Percentiles rank a stretch among this genome's conserved stretches.
These are phyloP conservation scores for Malaclemys terrapin DNA, from an alignment of 2,113 vertebrate genomes.

Conservation along the genomic window DNA sequence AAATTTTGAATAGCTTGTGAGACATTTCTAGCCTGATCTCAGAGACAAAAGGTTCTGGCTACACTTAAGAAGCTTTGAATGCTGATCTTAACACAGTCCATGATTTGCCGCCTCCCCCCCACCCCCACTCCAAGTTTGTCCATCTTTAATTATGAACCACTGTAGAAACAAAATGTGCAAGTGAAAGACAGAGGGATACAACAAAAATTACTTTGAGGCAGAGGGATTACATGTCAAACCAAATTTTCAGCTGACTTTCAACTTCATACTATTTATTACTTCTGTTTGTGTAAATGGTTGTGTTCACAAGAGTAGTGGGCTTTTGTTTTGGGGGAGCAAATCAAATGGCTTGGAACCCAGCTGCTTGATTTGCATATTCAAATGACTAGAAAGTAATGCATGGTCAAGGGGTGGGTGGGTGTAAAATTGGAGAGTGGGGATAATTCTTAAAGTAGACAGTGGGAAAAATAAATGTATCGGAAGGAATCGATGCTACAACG, in stretches of 20 bases:
- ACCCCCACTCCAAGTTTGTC: conserved; percentile 24
- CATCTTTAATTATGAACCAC: conserved; percentile 71
- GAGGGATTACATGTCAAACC: conserved; percentile 58
- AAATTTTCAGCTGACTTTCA: conserved; percentile 67
- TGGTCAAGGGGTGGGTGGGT: accelerated
- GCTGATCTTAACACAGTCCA: conserved; percentile 6
- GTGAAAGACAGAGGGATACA: conserved; percentile 48
- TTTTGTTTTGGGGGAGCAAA: background rate
- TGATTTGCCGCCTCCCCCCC: background rate
- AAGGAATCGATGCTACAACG: conserved; percentile 35
- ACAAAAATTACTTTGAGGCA: conserved; percentile 56
- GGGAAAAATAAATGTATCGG: background rate
- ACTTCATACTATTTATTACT: background rate
- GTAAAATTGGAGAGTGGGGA: background rate
- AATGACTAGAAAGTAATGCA: background rate
- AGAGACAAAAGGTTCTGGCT: background rate
- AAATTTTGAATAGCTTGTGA: conserved; percentile 42
- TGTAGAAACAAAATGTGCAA: conserved; percentile 56
- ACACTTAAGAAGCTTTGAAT: background rate
- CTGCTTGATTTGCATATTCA: background rate
- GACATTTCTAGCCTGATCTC: conserved; percentile 2
- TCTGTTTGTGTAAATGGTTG: background rate
- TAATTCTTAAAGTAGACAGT: background rate
- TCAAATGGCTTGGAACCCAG: background rate
- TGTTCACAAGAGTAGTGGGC: background rate